Evolutionary conservation across 2,113 vertebrate genomes (phyloP).

Genomic region (Equus quagga): DNA sequence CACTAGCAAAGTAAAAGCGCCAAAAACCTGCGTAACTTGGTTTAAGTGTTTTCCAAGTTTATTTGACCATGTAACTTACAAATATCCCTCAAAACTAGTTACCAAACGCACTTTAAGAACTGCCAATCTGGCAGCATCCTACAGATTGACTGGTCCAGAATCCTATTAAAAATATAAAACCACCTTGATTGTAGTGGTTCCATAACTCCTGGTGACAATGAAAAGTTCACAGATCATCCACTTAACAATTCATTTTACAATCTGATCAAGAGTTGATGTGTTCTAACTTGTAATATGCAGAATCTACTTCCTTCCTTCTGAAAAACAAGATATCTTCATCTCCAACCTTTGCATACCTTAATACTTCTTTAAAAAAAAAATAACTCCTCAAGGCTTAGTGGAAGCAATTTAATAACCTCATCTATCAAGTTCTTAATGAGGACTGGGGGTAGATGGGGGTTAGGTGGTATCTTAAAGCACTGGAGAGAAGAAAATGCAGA

Average conservation of each 20-base stretch:
- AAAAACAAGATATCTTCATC: neutral
- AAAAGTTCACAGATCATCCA: conserved; percentile 39
- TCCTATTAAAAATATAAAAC: neutral
- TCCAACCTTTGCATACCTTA: neutral
- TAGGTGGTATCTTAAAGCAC: neutral
- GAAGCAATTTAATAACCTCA: neutral
- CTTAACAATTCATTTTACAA: conserved; percentile 28
- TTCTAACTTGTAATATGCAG: neutral
- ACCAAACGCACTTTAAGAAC: conserved; percentile 16
- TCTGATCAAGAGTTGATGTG: neutral
- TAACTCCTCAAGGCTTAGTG: conserved; percentile 33
- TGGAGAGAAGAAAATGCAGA: neutral
- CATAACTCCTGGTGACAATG: neutral
- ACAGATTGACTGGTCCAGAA: neutral
- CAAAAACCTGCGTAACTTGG: neutral
- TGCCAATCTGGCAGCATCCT: neutral
- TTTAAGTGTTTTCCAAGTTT: conserved; percentile 24
- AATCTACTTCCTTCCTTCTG: conserved; percentile 7
- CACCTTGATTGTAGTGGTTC: neutral
- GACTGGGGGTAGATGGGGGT: neutral
- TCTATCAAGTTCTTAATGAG: neutral
- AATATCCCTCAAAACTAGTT: neutral
- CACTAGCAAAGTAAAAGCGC: neutral
- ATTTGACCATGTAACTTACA: neutral
- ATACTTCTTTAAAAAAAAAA: neutral